These are phyloP conservation scores for Lates calcarifer DNA, from an alignment of 2,113 vertebrate species.

Conservation along the genomic window DNA sequence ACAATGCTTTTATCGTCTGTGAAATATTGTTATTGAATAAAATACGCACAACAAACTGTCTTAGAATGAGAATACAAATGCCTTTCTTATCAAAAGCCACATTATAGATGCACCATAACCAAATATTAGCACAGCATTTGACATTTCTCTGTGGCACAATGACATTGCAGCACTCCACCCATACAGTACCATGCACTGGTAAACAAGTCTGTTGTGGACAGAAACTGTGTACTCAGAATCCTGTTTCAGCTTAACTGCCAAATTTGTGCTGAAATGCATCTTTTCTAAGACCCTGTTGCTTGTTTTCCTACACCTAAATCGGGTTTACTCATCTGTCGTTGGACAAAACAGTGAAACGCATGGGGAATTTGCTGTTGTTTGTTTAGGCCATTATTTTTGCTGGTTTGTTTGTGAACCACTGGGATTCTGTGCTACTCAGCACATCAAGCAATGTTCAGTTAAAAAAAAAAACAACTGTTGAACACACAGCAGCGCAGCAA, in stretches of 20 bases:
- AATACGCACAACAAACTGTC: constrained; percentile 18
- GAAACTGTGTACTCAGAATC: constrained; percentile 19
- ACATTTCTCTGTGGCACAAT: constrained; percentile 48
- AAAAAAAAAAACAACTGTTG: constrained; percentile 3
- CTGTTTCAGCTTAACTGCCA: constrained; percentile 36
- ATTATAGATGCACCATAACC: constrained; percentile 39
- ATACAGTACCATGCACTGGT: constrained; percentile 17
- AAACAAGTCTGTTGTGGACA: constrained; percentile 36
- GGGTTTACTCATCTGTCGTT: constrained; percentile 9
- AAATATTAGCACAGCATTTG: constrained; percentile 60
- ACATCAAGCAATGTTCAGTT: constrained; percentile 39
- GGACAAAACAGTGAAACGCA: constrained; percentile 37
- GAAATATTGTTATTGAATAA: constrained; percentile 48
- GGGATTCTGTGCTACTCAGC: constrained; percentile 44
- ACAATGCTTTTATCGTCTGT: constrained; percentile 47
- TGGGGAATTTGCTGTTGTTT: constrained; percentile 37
- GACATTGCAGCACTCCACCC: constrained; percentile 42
- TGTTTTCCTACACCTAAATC: constrained; percentile 29
- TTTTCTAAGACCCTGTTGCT: constrained; percentile 26
- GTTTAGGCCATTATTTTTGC: constrained; percentile 55
- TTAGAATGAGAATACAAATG: constrained; percentile 33
- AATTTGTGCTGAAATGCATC: constrained; percentile 46
- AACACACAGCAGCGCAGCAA: constrained; percentile 17
- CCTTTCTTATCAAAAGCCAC: constrained; percentile 48
- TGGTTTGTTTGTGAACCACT: constrained; percentile 47